Base-by-base conservation (phyloP, 2,888 invertebrate species). In the Acrobeloides nanus region DNA sequence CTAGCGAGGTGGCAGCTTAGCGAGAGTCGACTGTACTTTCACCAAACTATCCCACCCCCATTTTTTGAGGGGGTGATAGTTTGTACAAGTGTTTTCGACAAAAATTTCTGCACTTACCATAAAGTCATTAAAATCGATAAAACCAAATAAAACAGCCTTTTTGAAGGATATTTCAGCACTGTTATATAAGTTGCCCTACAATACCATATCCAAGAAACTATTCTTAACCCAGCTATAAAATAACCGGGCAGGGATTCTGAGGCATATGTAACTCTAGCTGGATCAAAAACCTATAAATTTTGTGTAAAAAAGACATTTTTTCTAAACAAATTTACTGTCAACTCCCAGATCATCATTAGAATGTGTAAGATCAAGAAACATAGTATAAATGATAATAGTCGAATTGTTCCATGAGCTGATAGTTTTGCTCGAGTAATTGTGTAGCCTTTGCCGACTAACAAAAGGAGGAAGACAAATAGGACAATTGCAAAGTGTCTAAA, bases 241-340 rank as follows among this genome's bases (percentile, higher is more conserved):
- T 87, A 87, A 0, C 90, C 90, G 0, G 89, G 86, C 0, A 86
- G 85, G 33, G 87, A 87, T 76, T 92, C 89, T 70, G 89, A 90
- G 1, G 88, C 75, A 72, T 90, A 89, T 10, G 89, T 74, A 0
- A 92, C 89, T 75, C 85, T 81, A 1, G 89, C 90, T 0, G 89
- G 88, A 75, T 90, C 58, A 25, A 59, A 55, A 23, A 54, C 26
- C 52, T 17, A 15, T 42, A 5, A 42, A 21, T 12, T 6, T 35
- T 39, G 7, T 40, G 8, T 10, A 35, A 15, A 10, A 35, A 35
- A 10, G 10, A 8, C 17, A 15, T 35, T 35, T n/a, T 20, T 8
- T 1, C 20, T 4, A 35, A 2, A 35, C 4, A 18, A 23, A 37
- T 39, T 24, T 40, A 67, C 66, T 48, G 53, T 55, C 2, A 64